A percentile compares a stretch with the other conserved stretches of the same genome.
phyloP scores from a whole-genome alignment of 2,888 invertebrate species.

The Trichacis sp. region DNA sequence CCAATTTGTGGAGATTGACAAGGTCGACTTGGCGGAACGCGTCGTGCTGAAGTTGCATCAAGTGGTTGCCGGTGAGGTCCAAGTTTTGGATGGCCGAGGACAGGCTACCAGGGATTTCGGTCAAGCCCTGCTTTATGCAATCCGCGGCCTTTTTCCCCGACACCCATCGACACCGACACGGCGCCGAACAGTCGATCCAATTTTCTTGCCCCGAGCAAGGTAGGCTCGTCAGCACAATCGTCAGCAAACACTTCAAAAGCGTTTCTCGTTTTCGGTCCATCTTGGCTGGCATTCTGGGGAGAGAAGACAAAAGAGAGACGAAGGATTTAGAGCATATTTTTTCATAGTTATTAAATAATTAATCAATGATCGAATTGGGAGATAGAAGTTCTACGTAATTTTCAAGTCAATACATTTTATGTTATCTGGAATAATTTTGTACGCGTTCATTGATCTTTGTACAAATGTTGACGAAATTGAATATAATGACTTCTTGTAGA shows the following conservation, averaged over 20 bases:
- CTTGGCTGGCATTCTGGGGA: conserved; percentile 10
- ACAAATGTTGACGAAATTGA: too few relatives aligned
- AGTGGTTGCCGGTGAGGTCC: conserved; percentile 78
- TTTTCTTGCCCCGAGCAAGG: conserved; percentile 67
- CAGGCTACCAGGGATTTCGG: conserved; percentile 78
- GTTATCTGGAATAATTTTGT: too few relatives aligned
- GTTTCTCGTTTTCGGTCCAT: conserved; percentile 52
- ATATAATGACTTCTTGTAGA: too few relatives aligned
- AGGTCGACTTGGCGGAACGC: conserved; percentile 79
- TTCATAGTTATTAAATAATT: too few relatives aligned
- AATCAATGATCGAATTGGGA: too few relatives aligned
- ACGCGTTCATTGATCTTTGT: too few relatives aligned
- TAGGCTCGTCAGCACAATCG: conserved; percentile 57
- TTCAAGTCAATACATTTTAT: too few relatives aligned
- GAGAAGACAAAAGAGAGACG: too few relatives aligned
- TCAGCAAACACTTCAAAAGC: conserved; percentile 30
- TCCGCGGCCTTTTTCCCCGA: conserved; percentile 87
- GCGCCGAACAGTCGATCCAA: conserved; percentile 75
- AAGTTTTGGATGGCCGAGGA: conserved; percentile 76
- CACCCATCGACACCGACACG: conserved; percentile 88
- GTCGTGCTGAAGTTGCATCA: conserved; percentile 76
- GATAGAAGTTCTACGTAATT: too few relatives aligned
- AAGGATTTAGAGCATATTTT: too few relatives aligned
- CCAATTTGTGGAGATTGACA: conserved; percentile 85
- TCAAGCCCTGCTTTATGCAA: conserved; percentile 78